A percentile compares a stretch with the other conserved stretches of the same genome.
These are phyloP conservation scores for Tangara arthus DNA, from an alignment of 2,797 vertebrate species.

Conservation along the genomic window DNA sequence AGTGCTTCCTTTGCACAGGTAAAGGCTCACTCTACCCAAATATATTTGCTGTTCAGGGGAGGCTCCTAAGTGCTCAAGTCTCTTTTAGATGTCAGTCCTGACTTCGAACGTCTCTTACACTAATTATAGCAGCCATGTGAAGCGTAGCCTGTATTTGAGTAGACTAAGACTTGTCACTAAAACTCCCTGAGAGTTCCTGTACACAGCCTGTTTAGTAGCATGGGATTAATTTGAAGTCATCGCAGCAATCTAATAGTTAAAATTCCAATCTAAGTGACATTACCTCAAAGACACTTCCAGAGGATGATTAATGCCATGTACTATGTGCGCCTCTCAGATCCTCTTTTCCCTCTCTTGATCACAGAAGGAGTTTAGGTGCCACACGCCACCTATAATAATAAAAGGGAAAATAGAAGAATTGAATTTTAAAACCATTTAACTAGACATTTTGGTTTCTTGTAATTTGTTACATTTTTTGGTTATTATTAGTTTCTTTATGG, in stretches of 20 bases:
- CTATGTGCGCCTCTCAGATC: neutral
- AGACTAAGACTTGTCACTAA: neutral
- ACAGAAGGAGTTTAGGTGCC: neutral
- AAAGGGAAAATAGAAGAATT: neutral
- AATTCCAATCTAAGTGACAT: neutral
- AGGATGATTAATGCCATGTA: neutral
- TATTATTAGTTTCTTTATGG: neutral
- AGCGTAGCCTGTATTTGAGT: neutral
- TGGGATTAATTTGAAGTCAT: neutral
- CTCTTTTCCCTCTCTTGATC: neutral
- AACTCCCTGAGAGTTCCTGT: neutral
- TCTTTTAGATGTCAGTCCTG: neutral
- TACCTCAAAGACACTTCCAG: neutral
- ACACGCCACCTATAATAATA: neutral
- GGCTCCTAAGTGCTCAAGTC: neutral
- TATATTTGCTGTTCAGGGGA: neutral
- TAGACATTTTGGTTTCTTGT: neutral
- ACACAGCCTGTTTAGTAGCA: neutral
- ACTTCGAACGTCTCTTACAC: rapidly evolving
- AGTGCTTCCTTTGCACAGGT: neutral
- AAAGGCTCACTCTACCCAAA: neutral
- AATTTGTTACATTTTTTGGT: neutral
- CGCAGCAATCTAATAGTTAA: neutral
- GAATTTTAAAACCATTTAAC: neutral
- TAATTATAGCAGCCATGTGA: neutral